Evolutionary conservation across 92 coral and sea anemone species (phyloP), one percentile per base, ranked within the genome.

Genomic region (Muricea muricata): DNA sequence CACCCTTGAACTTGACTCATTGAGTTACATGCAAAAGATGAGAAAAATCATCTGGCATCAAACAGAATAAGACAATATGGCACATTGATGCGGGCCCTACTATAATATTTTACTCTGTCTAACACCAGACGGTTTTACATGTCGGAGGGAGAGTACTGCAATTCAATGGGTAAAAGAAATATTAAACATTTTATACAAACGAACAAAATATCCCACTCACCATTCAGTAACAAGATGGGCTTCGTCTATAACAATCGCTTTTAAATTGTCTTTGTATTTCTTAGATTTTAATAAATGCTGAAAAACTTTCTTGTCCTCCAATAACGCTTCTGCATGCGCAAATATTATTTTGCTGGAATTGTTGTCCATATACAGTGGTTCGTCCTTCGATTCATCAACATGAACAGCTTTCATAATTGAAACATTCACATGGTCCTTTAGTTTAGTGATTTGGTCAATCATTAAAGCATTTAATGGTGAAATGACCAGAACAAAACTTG

Each of bases 381-480:
- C 50, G 5, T 57, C 65, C 50, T 45, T 45, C 25, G 29, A 21
- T 57, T 57, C 65, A 21, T 57, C n/a, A 6, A 70, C 54, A 70
- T 24, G 23, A 34, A 21, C 21, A 0, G 50, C 77, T 33, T 37
- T 33, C n/a, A 70, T 14, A n/a, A 70, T 70, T 17, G 31, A 35
- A 4, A 40, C 25, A 45, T 18, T 14, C 8, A 70, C 54, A 8
- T n/a, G 21, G 4, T 37, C 77, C 10, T 68, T 42, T 4, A 90
- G 32, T 45, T 90, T 82, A 7, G 70, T 31, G 1, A 85, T 65
- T 60, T 73, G 78, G 66, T 81, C 78, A 12, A 72, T 69, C 39
- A 90, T 81, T 20, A 86, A 63, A 21, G 88, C 85, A 56, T 90
- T 86, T 23, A 65, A 55, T 3, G 90, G 90, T 14, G 87, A 90